A percentile compares a stretch with the other conserved stretches of the same genome.
Conservation (phyloP, 1,140 invertebrate species). For the Brachionus koreanus region DNA sequence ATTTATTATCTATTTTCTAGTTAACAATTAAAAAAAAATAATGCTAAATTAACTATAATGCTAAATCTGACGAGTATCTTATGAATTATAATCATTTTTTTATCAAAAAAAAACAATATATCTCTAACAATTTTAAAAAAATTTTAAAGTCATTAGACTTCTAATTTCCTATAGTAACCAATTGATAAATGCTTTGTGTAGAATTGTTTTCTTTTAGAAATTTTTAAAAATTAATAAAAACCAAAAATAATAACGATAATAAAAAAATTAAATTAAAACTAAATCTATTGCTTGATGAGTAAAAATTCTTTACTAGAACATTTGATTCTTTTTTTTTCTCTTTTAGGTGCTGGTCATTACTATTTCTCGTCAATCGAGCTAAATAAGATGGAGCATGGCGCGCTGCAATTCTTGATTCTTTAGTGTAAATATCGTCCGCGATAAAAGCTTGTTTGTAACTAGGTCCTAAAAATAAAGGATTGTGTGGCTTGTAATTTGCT, state of each 20-base stretch:
- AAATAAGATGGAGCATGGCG: constrained; percentile 34
- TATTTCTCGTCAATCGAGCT: constrained; percentile 19
- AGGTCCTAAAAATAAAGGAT: constrained; percentile 40
- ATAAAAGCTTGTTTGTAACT: constrained; percentile 43
- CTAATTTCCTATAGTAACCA: not conserved
- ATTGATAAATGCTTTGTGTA: constrained; percentile 7
- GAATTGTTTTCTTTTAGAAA: not conserved
- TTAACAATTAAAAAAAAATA: not conserved
- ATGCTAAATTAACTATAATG: not conserved
- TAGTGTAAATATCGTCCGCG: constrained; percentile 29
- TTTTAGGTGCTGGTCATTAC: not conserved
- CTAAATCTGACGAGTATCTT: constrained; percentile 3
- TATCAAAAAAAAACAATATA: constrained; percentile 11
- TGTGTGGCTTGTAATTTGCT: constrained; percentile 42
- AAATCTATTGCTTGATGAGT: not conserved
- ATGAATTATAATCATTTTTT: not conserved
- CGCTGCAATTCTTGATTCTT: constrained; percentile 8
- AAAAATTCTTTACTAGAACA: constrained; percentile 29
- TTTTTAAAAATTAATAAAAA: not conserved
- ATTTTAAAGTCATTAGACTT: constrained; percentile 41
- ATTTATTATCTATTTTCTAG: not conserved
- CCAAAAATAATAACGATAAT: not conserved
- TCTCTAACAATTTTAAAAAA: constrained; percentile 23
- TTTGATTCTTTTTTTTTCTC: not conserved
- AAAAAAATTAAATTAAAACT: not conserved